Evolutionary conservation across 1,140 invertebrate genomes (phyloP), one percentile per base, ranked within the genome.

Genomic region (Zaprionus nigranus): DNA sequence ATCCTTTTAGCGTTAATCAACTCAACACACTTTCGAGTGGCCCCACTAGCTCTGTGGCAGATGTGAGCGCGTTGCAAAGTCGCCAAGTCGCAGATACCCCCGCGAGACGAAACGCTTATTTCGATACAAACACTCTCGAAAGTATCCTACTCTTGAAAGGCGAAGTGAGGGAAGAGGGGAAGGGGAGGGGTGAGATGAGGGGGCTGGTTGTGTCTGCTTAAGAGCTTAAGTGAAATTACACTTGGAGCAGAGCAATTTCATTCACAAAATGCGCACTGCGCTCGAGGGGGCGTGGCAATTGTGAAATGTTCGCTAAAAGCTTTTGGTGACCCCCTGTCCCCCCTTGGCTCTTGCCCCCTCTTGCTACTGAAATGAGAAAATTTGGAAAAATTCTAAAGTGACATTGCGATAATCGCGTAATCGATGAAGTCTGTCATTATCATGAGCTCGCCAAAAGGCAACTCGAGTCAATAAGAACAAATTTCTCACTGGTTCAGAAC

Each of bases 391-490:
- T 82, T 84, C 75, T 78, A 90, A 90, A 90, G 79, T 90, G 85
- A 90, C 85, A 90, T 79, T 74, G 82, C 83, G 79, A 86, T 90
- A 90, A 90, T 90, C 85, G 85, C 85, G 85, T 90, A 90, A 90
- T 90, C 85, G 85, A 90, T 90, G 81, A 90, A 90, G 85, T 85
- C 85, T 90, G 85, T 90, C 85, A 90, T 90, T 90, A 90, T 85
- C 84, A 79, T 78, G 84, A 83, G 79, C 73, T 7, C 46, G 54
- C 54, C 63, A 65, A 70, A 71, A 60, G 46, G 46, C 46, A 57
- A 70, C 9, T 11, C 64, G 59, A 84, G 85, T 90, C 85, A 90
- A 77, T 90, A 90, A 90, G 75, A 78, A 78, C 72, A 72, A 84
- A 71, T 69, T 73, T 69, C 79, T 78, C 88, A 81, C 70, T 74